Evolutionary conservation across 2,797 vertebrate species (phyloP).

Genomic region (Benthosema pterotum): DNA sequence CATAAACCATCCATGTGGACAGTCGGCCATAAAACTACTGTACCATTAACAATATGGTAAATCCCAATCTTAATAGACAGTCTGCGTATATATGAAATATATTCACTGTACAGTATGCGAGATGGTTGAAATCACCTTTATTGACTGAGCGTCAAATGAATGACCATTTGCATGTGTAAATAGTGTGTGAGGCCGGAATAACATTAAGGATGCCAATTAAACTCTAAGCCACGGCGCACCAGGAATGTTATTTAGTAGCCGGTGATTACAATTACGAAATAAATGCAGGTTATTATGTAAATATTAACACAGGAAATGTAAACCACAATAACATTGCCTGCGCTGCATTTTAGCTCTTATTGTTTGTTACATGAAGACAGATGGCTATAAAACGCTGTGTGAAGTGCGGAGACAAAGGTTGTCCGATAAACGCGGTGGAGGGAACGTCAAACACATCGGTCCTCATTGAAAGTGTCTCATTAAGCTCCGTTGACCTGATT

Average conservation of each 20-base stretch:
- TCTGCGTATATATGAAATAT: too few species aligned
- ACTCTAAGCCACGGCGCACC: conserved; percentile 23
- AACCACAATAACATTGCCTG: background rate
- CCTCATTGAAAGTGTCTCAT: conserved; percentile 72
- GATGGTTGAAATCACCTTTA: background rate
- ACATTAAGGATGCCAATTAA: conserved; percentile 12
- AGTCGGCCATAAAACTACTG: background rate
- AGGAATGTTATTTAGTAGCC: conserved; percentile 32
- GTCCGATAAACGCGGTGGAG: conserved; percentile 63
- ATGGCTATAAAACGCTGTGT: conserved; percentile 5
- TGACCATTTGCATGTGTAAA: too few species aligned
- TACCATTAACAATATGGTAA: background rate
- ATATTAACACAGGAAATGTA: too few species aligned
- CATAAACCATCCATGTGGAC: too few species aligned
- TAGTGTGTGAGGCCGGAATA: too few species aligned
- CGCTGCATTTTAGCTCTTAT: background rate
- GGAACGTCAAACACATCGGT: conserved; percentile 69
- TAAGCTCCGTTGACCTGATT: conserved; percentile 57
- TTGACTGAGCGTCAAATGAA: background rate
- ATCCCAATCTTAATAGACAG: too few species aligned
- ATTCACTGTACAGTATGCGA: too few species aligned
- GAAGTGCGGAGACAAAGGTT: conserved; percentile 40
- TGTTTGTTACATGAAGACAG: background rate
- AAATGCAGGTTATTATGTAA: too few species aligned
- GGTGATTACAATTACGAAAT: background rate